A percentile compares a stretch with the other conserved stretches of the same genome.
Conservation (phyloP, 2,113 vertebrate species). For the Ochotona curzoniae region DNA sequence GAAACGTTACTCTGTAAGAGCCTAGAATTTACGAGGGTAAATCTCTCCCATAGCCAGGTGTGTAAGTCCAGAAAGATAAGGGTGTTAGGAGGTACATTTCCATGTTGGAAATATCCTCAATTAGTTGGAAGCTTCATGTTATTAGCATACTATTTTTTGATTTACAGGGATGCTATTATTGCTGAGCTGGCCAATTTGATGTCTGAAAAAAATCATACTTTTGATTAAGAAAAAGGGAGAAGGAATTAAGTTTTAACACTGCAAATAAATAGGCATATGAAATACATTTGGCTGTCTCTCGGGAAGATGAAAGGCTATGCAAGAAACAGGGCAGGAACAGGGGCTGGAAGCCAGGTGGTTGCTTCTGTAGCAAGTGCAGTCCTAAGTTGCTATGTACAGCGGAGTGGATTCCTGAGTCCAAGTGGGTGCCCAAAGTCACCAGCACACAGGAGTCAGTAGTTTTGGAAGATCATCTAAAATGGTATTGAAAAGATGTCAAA, state of each 20-base stretch:
- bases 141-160: conserved; percentile 61
- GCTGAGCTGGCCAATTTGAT: conserved; percentile 9
- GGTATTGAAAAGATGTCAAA: background rate
- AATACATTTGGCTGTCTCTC: background rate
- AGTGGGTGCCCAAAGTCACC: background rate
- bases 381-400: background rate
- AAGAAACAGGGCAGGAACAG: background rate
- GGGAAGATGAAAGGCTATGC: conserved; percentile 20
- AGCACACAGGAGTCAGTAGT: background rate
- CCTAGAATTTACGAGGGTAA: conserved; percentile 87
- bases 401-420: background rate
- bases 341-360: background rate
- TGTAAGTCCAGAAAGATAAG: conserved; percentile 87
- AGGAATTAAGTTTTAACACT: conserved; percentile 31
- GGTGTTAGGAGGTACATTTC: conserved; percentile 67
- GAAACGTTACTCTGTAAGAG: conserved; percentile 75
- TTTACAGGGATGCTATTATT: conserved; percentile 27
- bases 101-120: conserved; percentile 63
- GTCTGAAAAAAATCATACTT: conserved; percentile 47
- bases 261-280: background rate
- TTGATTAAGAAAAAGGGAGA: conserved; percentile 28
- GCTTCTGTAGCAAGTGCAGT: background rate
- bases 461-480: background rate
- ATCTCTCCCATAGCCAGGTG: conserved; percentile 86
- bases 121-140: conserved; percentile 67